Conservation (phyloP, 92 coral and sea anemone genomes). For the Siderastrea radians region DNA sequence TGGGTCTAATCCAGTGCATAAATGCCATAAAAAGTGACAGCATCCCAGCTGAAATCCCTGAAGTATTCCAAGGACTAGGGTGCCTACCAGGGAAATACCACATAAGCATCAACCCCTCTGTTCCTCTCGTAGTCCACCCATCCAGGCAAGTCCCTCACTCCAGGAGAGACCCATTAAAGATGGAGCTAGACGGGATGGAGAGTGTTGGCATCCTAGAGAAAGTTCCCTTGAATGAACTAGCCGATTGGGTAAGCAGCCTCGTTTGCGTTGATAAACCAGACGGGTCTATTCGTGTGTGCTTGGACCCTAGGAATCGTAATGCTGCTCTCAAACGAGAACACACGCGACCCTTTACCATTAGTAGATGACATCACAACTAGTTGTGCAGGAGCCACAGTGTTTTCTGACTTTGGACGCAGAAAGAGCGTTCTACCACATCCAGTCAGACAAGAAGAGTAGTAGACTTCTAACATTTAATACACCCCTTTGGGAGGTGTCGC, state of each 20-base stretch:
- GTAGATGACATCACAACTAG: constrained; percentile 37
- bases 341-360: constrained; percentile 36
- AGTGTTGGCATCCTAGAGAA: background rate
- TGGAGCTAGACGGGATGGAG: constrained; percentile 35
- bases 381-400: constrained; percentile 35
- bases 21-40: constrained; percentile 13
- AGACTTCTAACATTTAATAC: constrained; percentile 33
- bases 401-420: constrained; percentile 49
- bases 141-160: constrained; percentile 55
- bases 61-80: constrained; percentile 59
- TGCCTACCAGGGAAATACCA: constrained; percentile 56
- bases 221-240: constrained; percentile 41
- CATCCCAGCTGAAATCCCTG: constrained; percentile 47
- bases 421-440: constrained; percentile 50
- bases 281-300: constrained; percentile 42
- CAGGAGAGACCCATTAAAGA: constrained; percentile 16
- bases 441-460: constrained; percentile 18
- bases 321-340: constrained; percentile 29
- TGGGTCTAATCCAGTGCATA: constrained; percentile 21
- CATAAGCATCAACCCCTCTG: constrained; percentile 41
- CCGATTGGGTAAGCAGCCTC: constrained; percentile 43
- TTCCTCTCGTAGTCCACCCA: constrained; percentile 55
- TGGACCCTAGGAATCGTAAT: constrained; percentile 43
- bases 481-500: constrained; percentile 53
- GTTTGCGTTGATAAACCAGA: constrained; percentile 45